Conservation (phyloP, 2,888 invertebrate species). For the Synergus gifuensis region DNA sequence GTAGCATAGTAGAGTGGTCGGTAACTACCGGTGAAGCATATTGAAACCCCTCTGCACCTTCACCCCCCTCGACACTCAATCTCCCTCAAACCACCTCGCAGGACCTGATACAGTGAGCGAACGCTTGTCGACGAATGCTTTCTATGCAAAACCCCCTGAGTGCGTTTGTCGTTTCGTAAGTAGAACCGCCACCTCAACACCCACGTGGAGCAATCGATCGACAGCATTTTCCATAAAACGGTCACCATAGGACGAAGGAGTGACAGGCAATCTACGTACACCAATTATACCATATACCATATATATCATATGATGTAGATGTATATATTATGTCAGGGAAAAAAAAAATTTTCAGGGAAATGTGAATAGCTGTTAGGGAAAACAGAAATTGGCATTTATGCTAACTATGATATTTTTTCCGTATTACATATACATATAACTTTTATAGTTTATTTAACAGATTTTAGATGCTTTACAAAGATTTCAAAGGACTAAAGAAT, state of each 20-base stretch:
- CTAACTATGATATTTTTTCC: no score
- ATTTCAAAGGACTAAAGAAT: no score
- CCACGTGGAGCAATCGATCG: conserved; percentile 62
- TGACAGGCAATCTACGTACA: conserved; percentile 69
- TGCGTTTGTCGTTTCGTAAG: conserved; percentile 71
- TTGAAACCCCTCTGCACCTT: conserved; percentile 67
- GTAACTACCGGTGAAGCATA: conserved; percentile 73
- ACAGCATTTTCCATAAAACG: conserved; percentile 57
- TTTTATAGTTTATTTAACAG: no score
- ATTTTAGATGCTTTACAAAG: no score
- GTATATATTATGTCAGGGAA: no score
- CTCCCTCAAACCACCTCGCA: conserved; percentile 53
- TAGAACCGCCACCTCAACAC: conserved; percentile 55
- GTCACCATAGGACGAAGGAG: conserved; percentile 61
- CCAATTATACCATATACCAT: conserved; percentile 30
- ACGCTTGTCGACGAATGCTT: conserved; percentile 52
- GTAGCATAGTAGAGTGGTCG: conserved; percentile 65
- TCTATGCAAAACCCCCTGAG: conserved; percentile 64
- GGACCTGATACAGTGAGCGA: conserved; percentile 53
- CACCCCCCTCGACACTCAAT: conserved; percentile 56
- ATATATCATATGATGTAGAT: no score
- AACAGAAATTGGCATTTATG: no score
- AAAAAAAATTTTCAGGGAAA: no score
- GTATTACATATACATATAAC: no score
- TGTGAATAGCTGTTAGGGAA: no score